Percentiles rank a stretch among this genome's conserved stretches.
These are phyloP conservation scores for Oscheius sp. DNA, from an alignment of 2,888 invertebrate genomes.

Conservation along the genomic window DNA sequence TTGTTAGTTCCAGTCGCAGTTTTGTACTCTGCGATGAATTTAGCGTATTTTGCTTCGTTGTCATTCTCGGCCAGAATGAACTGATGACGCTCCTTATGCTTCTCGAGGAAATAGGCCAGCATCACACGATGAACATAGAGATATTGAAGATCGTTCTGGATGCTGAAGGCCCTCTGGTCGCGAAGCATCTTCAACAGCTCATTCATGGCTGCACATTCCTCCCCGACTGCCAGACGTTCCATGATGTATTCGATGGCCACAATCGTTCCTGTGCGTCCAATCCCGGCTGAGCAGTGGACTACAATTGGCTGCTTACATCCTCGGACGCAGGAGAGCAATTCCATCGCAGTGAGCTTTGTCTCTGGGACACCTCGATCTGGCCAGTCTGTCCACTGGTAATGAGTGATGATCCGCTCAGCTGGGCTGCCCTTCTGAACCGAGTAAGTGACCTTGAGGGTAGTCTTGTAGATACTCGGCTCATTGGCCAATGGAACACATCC, in stretches of 20 bases:
- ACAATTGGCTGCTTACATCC: conserved; percentile 52
- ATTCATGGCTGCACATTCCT: conserved; percentile 44
- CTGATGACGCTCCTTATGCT: conserved; percentile 36
- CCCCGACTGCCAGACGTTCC: conserved; percentile 35
- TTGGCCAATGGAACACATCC: neutral
- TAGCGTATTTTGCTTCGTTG: conserved; percentile 38
- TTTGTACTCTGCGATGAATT: conserved; percentile 50
- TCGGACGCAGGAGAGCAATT: conserved; percentile 48
- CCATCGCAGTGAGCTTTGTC: conserved; percentile 38
- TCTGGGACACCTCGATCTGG: conserved; percentile 52
- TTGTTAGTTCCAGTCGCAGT: conserved; percentile 4
- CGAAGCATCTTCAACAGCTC: conserved; percentile 53
- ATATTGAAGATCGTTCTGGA: conserved; percentile 59
- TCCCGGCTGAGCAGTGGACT: conserved; percentile 59
- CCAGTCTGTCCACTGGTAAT: conserved; percentile 40
- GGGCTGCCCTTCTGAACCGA: neutral
- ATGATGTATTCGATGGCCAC: conserved; percentile 58
- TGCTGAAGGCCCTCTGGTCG: conserved; percentile 49
- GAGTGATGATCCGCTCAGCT: neutral
- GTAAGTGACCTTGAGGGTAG: conserved; percentile 33
- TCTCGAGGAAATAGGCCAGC: conserved; percentile 57
- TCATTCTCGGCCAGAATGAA: conserved; percentile 28
- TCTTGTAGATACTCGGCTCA: conserved; percentile 29
- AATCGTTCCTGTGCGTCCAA: conserved; percentile 43
- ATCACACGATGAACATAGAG: conserved; percentile 59